A percentile compares a stretch with the other conserved stretches of the same genome.
These are phyloP conservation scores for Heliconius himera DNA, from an alignment of 1,140 invertebrate species.

Conservation along the genomic window DNA sequence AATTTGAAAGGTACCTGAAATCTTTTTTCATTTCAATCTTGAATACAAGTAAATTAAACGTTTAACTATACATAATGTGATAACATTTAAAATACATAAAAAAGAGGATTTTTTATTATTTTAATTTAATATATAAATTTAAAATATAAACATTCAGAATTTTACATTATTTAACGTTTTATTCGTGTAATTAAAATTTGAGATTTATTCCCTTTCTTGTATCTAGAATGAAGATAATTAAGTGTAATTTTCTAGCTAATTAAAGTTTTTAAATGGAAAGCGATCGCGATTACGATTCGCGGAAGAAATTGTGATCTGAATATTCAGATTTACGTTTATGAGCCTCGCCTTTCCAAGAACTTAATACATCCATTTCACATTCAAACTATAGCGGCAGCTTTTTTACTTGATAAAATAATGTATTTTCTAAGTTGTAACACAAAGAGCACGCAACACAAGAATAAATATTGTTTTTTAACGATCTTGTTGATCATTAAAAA, in stretches of 20 bases:
- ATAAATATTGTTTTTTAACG: background rate
- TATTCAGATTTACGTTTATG: background rate
- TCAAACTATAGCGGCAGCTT: background rate
- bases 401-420: background rate
- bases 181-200: background rate
- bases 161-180: background rate
- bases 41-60: background rate
- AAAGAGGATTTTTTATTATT: background rate
- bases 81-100: background rate
- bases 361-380: background rate
- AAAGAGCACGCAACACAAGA: background rate
- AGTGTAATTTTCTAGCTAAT: background rate
- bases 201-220: background rate
- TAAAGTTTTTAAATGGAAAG: constrained; percentile 5
- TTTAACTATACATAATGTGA: background rate
- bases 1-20: background rate
- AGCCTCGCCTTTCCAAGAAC: background rate
- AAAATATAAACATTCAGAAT: too few species aligned
- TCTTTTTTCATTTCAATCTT: background rate
- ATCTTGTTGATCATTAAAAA: background rate
- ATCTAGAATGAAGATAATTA: background rate
- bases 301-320: constrained; percentile 6
- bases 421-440: background rate
- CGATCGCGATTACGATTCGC: background rate
- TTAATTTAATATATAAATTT: too few species aligned